These are phyloP conservation scores for Enteromius radiatus DNA, from an alignment of 2,797 vertebrate species.

Conservation along the genomic window DNA sequence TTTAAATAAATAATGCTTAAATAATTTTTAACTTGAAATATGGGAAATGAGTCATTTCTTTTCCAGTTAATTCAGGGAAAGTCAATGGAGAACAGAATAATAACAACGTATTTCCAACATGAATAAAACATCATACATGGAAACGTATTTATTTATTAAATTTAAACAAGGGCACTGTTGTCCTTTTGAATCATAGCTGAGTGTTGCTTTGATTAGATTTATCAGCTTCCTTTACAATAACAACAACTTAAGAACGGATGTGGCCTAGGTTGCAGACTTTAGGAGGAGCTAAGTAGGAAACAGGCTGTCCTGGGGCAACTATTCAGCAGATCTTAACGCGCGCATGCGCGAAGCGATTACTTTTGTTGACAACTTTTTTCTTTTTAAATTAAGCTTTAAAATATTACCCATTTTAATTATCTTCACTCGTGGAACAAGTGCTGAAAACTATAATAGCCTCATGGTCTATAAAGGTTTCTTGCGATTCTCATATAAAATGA, in stretches of 20 bases:
- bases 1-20: not conserved
- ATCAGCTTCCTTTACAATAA: slow-evolving; percentile 25
- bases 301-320: slow-evolving; percentile 43
- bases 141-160: not conserved
- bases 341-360: slow-evolving; percentile 29
- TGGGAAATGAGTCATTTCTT: slow-evolving; percentile 34
- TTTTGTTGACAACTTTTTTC: not conserved
- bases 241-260: slow-evolving; percentile 39
- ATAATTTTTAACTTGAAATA: not conserved
- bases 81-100: not conserved
- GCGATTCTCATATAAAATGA: not conserved
- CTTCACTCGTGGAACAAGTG: not conserved
- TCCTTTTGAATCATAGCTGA: not conserved
- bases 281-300: slow-evolving; percentile 43
- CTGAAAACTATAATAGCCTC: not conserved
- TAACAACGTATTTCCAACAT: not conserved
- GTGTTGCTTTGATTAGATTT: slow-evolving; percentile 16
- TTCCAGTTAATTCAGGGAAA: slow-evolving; percentile 24
- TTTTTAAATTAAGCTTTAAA: not conserved
- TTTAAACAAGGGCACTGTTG: not conserved
- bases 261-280: slow-evolving; percentile 13
- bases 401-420: not conserved
- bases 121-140: not conserved
- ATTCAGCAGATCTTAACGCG: slow-evolving; percentile 7
- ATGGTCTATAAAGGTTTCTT: not conserved